A percentile compares a stretch with the other conserved stretches of the same genome.
phyloP scores from a whole-genome alignment of 2,888 invertebrate species.

The Xanthostigma xanthostigma region DNA sequence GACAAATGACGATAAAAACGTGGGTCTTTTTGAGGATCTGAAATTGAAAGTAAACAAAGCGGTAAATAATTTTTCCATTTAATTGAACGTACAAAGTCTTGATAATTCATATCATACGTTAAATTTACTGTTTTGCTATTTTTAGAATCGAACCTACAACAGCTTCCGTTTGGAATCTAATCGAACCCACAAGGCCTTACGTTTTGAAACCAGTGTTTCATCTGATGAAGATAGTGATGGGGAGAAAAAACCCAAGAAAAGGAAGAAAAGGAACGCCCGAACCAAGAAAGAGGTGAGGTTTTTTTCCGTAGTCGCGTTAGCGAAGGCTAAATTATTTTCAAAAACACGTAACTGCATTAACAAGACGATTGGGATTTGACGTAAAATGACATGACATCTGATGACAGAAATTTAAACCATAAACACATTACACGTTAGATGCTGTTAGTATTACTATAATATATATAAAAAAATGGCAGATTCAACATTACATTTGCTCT shows the following conservation, averaged over 20 bases:
- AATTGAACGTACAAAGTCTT: not conserved
- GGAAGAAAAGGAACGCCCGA: constrained; percentile 10
- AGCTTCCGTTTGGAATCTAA: too few species aligned
- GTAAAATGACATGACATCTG: too few species aligned
- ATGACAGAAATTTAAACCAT: too few species aligned
- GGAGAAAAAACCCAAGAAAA: constrained; percentile 4
- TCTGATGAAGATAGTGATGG: constrained; percentile 4
- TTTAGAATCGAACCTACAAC: too few species aligned
- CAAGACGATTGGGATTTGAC: too few species aligned
- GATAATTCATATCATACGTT: not conserved
- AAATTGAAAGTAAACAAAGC: not conserved
- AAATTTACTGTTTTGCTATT: too few species aligned
- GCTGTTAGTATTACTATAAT: too few species aligned
- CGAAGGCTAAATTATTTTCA: not conserved
- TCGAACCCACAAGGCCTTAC: not conserved
- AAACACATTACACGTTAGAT: too few species aligned
- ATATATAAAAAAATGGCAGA: too few species aligned
- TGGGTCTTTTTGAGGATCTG: constrained; percentile 11
- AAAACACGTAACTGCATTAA: too few species aligned
- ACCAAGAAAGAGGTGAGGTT: constrained; percentile 13
- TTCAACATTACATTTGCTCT: too few species aligned
- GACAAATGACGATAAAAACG: not conserved
- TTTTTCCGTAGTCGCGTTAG: not conserved
- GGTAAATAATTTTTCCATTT: too few species aligned
- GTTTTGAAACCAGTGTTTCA: not conserved